Percentiles rank a stretch among this genome's conserved stretches.
phyloP scores from a whole-genome alignment of 2,888 invertebrate species.

The Neuroscelio doddi region DNA sequence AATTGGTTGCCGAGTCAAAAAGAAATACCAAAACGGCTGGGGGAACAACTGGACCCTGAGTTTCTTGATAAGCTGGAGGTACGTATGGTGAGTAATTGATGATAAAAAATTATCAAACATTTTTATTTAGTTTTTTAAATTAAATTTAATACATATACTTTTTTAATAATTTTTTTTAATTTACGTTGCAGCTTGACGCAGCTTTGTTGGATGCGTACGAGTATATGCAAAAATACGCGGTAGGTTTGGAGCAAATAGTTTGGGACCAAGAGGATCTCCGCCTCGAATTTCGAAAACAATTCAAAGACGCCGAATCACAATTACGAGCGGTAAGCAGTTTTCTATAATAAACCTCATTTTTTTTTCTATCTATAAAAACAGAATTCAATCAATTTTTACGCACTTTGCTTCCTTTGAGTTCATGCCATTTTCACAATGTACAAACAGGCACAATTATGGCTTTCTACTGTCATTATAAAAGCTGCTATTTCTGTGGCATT shows the following conservation, averaged over 20 bases:
- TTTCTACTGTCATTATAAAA: constrained; percentile 49
- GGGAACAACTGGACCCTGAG: constrained; percentile 68
- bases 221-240: constrained; percentile 81
- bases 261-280: constrained; percentile 75
- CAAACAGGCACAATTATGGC: constrained; percentile 45
- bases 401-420: constrained; percentile 36
- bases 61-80: constrained; percentile 73
- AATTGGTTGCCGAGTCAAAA: constrained; percentile 73
- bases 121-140: background rate
- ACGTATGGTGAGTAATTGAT: constrained; percentile 62
- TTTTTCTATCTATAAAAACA: constrained; percentile 27
- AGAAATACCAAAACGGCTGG: constrained; percentile 73
- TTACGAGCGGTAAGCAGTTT: constrained; percentile 74
- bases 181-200: constrained; percentile 71
- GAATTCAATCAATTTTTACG: constrained; percentile 43
- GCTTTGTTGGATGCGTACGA: constrained; percentile 77
- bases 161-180: background rate
- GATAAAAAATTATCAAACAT: background rate
- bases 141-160: background rate
- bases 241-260: constrained; percentile 79
- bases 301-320: constrained; percentile 76
- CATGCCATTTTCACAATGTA: constrained; percentile 41
- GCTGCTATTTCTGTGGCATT: constrained; percentile 39
- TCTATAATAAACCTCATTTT: constrained; percentile 41
- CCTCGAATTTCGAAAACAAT: constrained; percentile 73